Percentiles rank a stretch among this genome's conserved stretches.
Conservation (phyloP, 1,140 invertebrate genomes). For the Zaprionus vittiger region DNA sequence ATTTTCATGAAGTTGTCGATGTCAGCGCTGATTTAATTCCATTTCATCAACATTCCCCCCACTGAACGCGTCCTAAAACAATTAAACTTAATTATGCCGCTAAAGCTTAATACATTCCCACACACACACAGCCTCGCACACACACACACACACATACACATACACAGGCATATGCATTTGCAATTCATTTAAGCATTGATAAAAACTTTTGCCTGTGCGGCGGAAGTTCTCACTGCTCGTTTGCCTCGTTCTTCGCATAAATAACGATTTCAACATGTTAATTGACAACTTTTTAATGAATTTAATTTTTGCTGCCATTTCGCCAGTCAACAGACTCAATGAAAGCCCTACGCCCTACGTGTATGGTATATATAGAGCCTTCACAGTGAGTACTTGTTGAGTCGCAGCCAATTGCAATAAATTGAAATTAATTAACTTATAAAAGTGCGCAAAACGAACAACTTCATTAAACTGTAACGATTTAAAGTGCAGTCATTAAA, state of each 20-base stretch:
- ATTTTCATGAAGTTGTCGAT: conserved; percentile 83
- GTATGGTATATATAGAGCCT: neutral
- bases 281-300: conserved; percentile 82
- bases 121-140: neutral
- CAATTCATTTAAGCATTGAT: conserved; percentile 60
- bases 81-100: conserved; percentile 78
- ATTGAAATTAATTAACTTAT: conserved; percentile 76
- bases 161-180: conserved; percentile 36
- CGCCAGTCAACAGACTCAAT: conserved; percentile 19
- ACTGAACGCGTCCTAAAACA: conserved; percentile 67
- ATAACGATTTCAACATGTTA: conserved; percentile 64
- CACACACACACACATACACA: neutral
- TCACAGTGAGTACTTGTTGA: conserved; percentile 31
- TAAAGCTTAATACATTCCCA: conserved; percentile 44
- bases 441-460: conserved; percentile 40
- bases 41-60: conserved; percentile 56
- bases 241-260: conserved; percentile 45
- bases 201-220: conserved; percentile 57
- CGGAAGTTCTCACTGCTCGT: conserved; percentile 54
- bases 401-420: conserved; percentile 56
- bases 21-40: conserved; percentile 81
- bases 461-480: conserved; percentile 55
- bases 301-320: conserved; percentile 49
- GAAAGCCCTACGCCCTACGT: neutral
- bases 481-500: conserved; percentile 67